Conservation (phyloP, 1,140 invertebrate species). For the Pseudomyrmex cubaensis region DNA sequence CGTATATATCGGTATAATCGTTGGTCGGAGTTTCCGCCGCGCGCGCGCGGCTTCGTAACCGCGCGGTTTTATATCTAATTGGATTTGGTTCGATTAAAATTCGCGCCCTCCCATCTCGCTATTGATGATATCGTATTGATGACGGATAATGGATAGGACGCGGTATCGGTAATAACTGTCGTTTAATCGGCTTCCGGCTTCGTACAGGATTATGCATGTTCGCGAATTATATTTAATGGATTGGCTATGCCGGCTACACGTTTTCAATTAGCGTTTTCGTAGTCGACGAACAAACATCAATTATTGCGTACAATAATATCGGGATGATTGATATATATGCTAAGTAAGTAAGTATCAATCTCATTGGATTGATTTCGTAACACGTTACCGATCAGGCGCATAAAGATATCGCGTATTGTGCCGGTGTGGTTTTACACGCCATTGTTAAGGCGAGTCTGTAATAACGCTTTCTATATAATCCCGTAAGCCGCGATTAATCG, state of each 20-base stretch:
- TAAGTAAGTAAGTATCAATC: background rate
- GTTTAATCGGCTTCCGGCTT: slow-evolving; percentile 56
- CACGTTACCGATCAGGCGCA: background rate
- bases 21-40: background rate
- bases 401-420: background rate
- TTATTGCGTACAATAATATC: slow-evolving; percentile 3
- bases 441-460: slow-evolving; percentile 16
- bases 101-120: background rate
- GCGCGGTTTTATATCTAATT: slow-evolving; percentile 30
- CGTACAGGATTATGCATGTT: slow-evolving; percentile 40
- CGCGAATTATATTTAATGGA: slow-evolving; percentile 56
- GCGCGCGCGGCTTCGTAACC: background rate
- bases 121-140: slow-evolving; percentile 42
- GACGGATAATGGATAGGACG: slow-evolving; percentile 51
- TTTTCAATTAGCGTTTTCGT: slow-evolving; percentile 50
- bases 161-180: slow-evolving; percentile 44
- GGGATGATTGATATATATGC: background rate
- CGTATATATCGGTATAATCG: background rate
- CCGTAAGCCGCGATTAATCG: slow-evolving; percentile 13
- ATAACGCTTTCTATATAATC: background rate
- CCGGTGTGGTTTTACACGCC: background rate
- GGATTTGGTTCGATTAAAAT: slow-evolving; percentile 34
- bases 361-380: slow-evolving; percentile 22
- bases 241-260: slow-evolving; percentile 23
- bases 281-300: slow-evolving; percentile 19